phyloP scores from a whole-genome alignment of 2,797 vertebrate genomes.

The Sebastes oblongus region DNA sequence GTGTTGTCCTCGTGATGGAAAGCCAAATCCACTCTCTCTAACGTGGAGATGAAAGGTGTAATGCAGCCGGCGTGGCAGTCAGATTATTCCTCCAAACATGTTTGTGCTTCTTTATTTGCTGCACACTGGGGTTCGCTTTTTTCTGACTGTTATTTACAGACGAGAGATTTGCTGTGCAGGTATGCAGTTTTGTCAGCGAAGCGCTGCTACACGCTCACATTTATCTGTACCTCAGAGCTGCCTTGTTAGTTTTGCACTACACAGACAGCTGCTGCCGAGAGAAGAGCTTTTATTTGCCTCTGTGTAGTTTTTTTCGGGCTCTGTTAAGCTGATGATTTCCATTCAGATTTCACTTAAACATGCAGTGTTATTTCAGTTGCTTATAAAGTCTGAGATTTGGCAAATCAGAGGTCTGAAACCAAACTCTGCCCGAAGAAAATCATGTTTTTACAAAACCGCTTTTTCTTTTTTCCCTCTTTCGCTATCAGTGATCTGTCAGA shows the following conservation, averaged over 20 bases:
- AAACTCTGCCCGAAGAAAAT: background rate
- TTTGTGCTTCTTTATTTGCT: slow-evolving; percentile 63
- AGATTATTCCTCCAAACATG: slow-evolving; percentile 63
- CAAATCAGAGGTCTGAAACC: background rate
- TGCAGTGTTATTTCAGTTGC: background rate
- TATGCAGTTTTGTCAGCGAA: slow-evolving; percentile 37
- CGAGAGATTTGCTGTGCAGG: slow-evolving; percentile 61
- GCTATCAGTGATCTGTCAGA: slow-evolving; percentile 68
- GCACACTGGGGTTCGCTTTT: slow-evolving; percentile 26
- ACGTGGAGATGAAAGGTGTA: slow-evolving; percentile 71
- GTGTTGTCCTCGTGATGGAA: slow-evolving; percentile 72
- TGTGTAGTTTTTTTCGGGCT: background rate
- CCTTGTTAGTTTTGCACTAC: background rate
- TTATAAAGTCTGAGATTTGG: background rate
- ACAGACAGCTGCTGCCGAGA: background rate
- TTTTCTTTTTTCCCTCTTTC: background rate
- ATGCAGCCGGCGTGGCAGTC: slow-evolving; percentile 51
- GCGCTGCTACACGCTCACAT: background rate
- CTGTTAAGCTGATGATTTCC: background rate
- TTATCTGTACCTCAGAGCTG: slow-evolving; percentile 32
- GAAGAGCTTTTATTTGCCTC: background rate
- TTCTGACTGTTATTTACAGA: slow-evolving; percentile 47
- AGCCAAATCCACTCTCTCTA: slow-evolving; percentile 65
- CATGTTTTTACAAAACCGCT: slow-evolving; percentile 20
- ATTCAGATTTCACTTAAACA: background rate